Evolutionary conservation across 2,113 vertebrate species (phyloP), one percentile per base, ranked within the genome.

Genomic region (Erythrocebus patas): DNA sequence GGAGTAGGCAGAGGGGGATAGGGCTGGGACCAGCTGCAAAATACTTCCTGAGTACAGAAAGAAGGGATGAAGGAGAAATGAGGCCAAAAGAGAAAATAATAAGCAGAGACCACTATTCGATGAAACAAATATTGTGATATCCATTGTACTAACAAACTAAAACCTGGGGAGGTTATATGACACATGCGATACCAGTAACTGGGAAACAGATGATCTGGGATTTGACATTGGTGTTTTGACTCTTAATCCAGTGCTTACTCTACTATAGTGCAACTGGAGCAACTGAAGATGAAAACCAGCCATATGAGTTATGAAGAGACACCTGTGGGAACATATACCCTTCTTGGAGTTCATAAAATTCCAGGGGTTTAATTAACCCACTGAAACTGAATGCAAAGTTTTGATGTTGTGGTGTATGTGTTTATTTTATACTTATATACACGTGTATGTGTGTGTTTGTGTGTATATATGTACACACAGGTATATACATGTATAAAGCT

Each of bases 21-120:
- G 96, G 79, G 22, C 1, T 25, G 78, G 57, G 38, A 35, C 73
- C 89, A 91, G 81, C 70, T 96, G 89, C 64, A 89, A 55, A 91
- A 85, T 75, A 68, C 72, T 94, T 92, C 64, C 78, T 96, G 88
- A 93, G 6, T 80, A 59, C 32, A 20, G 20, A 59, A 59, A 68
- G 48, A 32, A 17, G 18, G 8, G 20, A 32, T 76, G n/a, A 52
- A 82, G 79, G 61, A 73, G 55, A 76, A 79, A 72, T 35, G 57
- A 81, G 22, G 4, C 35, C 38, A 27, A 55, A 57, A 75, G 22
- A 64, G 40, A 75, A 72, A 88, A 72, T 32, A 92, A 38, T n/a
- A 92, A 80, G 20, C 27, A 85, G 27, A 16, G 55, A 8, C 23
- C 23, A 16, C 23, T 80, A 22, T 43, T 70, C 55, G 43, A 6